phyloP scores from a whole-genome alignment of 2,113 vertebrate genomes.

The Petrocephalus microphthalmus region DNA sequence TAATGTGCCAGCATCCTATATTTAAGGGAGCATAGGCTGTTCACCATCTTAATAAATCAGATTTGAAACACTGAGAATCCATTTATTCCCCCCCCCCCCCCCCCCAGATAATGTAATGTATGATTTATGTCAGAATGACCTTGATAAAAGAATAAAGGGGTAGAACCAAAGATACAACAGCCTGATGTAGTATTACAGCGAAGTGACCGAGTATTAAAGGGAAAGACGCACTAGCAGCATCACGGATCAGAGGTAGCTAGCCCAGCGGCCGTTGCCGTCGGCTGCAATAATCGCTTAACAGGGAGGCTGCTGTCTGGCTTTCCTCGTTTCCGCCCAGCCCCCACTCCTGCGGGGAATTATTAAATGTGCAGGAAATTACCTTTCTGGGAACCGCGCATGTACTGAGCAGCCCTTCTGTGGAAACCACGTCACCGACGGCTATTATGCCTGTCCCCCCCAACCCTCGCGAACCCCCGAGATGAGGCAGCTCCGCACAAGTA shows the following conservation, averaged over 20 bases:
- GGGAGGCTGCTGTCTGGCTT: not conserved
- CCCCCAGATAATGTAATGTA: not conserved
- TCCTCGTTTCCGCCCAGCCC: not conserved
- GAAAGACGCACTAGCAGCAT: not conserved
- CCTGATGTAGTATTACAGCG: not conserved
- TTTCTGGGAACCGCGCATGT: not conserved
- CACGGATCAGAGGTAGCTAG: not conserved
- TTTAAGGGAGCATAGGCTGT: not conserved
- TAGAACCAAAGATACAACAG: not conserved
- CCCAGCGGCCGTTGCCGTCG: not conserved
- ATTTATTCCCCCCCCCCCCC: not conserved
- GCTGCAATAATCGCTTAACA: slow-evolving; percentile 10
- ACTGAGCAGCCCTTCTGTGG: not conserved
- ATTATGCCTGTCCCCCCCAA: not conserved
- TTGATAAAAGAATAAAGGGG: not conserved
- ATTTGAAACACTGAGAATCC: not conserved
- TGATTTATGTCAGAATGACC: slow-evolving; percentile 6
- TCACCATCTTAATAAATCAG: not conserved
- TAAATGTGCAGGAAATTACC: not conserved
- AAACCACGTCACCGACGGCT: not conserved
- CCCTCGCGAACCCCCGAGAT: not conserved
- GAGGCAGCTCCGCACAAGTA: not conserved
- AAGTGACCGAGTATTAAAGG: not conserved
- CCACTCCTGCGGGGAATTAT: not conserved
- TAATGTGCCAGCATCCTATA: not conserved